Percentiles rank a stretch among this genome's conserved stretches.
phyloP scores from a whole-genome alignment of 2,113 vertebrate genomes.

The Zosterops japonicus region DNA sequence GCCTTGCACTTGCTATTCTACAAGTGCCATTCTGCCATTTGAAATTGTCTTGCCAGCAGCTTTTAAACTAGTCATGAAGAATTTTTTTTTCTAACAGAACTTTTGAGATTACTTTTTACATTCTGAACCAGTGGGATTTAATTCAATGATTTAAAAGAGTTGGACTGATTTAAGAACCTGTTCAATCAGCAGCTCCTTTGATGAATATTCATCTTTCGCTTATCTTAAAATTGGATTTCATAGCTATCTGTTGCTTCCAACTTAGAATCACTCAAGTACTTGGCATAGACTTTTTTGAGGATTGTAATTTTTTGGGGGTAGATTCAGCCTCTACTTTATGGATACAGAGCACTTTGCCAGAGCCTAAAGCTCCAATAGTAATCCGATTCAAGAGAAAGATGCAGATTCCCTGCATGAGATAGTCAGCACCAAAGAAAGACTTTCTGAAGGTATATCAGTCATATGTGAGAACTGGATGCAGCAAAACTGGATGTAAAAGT shows the following conservation, averaged over 20 bases:
- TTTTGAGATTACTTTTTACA: constrained; percentile 2
- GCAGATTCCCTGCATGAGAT: background rate
- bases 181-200: constrained; percentile 1
- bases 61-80: background rate
- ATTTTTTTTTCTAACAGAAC: background rate
- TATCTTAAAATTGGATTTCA: background rate
- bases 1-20: background rate
- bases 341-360: background rate
- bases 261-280: background rate
- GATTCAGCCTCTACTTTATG: background rate
- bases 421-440: background rate
- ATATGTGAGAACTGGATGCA: background rate
- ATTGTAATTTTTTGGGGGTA: background rate
- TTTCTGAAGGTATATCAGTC: background rate
- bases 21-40: background rate
- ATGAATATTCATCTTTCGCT: constrained; percentile 22
- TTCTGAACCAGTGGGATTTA: background rate
- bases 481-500: background rate
- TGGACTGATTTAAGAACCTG: constrained; percentile 27
- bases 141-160: background rate
- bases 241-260: background rate
- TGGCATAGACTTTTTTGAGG: background rate
- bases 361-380: background rate
- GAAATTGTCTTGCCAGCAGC: constrained; percentile 21
- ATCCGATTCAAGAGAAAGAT: background rate